A percentile compares a stretch with the other conserved stretches of the same genome.
Evolutionary conservation across 1,140 invertebrate genomes (phyloP).

Genomic region (Holotrichia oblita): DNA sequence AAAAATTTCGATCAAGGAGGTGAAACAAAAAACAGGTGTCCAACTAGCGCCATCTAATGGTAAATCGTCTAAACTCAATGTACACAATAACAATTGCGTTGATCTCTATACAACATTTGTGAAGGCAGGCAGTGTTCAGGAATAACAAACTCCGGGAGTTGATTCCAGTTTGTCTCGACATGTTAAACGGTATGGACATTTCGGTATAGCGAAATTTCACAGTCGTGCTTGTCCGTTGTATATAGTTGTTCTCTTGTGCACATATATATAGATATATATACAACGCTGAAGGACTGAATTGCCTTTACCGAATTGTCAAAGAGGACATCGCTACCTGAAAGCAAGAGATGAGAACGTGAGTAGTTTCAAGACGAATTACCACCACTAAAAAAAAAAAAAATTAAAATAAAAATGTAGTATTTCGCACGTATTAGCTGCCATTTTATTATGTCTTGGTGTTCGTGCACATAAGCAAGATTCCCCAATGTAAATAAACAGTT

Average conservation of each 20-base stretch:
- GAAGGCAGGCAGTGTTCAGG: background rate
- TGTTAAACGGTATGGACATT: background rate
- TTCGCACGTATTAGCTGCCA: conserved; percentile 6
- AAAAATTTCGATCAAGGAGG: background rate
- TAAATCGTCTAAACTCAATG: background rate
- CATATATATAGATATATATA: too few species aligned
- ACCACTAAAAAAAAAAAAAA: background rate
- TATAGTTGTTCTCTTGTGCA: conserved; percentile 4
- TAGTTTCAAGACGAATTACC: background rate
- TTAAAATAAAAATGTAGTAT: too few species aligned
- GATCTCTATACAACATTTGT: background rate
- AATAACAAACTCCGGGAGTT: background rate
- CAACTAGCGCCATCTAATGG: background rate
- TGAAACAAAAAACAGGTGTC: background rate
- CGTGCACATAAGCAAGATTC: background rate
- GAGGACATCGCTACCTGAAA: background rate
- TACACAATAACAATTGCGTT: conserved; percentile 30
- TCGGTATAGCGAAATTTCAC: background rate
- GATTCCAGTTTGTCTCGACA: conserved; percentile 3
- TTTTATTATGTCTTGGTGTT: background rate
- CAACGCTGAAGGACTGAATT: background rate
- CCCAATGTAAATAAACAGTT: background rate
- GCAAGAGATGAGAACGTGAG: background rate
- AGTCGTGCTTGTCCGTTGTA: background rate
- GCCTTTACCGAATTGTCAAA: background rate